Conservation (phyloP, 2,113 vertebrate species). For the Calyptomena viridis region DNA sequence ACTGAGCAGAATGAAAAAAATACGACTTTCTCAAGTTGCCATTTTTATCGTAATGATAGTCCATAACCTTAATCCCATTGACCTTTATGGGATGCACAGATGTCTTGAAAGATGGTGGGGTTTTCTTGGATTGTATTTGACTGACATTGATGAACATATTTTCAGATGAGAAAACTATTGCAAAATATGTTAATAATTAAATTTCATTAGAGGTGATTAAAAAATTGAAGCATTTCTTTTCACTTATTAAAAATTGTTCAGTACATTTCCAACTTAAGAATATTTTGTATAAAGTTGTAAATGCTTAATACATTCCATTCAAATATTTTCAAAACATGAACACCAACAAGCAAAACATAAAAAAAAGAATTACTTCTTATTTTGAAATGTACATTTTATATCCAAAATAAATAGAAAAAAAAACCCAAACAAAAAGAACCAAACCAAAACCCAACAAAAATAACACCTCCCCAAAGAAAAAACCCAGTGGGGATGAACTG, state of each 20-base stretch:
- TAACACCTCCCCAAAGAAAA: background rate
- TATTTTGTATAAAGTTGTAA: background rate
- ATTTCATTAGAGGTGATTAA: accelerated
- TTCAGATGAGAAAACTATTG: background rate
- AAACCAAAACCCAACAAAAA: background rate
- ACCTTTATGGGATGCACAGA: background rate
- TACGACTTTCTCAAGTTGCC: background rate
- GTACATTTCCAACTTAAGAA: background rate
- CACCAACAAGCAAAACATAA: background rate
- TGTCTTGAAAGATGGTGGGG: background rate
- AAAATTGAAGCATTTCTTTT: background rate
- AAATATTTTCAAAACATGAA: background rate
- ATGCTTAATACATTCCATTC: background rate
- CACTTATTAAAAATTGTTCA: background rate
- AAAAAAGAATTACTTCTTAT: accelerated
- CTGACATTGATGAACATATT: background rate
- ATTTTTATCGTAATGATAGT: background rate
- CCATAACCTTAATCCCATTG: background rate
- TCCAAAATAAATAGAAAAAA: background rate
- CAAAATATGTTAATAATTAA: background rate
- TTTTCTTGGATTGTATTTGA: background rate
- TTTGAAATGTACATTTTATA: background rate
- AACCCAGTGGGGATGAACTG: too few relatives aligned
- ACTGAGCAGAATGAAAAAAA: background rate
- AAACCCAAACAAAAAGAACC: accelerated